These are phyloP conservation scores for Rhagologus leucostigma DNA, from an alignment of 2,113 vertebrate species.

Conservation along the genomic window DNA sequence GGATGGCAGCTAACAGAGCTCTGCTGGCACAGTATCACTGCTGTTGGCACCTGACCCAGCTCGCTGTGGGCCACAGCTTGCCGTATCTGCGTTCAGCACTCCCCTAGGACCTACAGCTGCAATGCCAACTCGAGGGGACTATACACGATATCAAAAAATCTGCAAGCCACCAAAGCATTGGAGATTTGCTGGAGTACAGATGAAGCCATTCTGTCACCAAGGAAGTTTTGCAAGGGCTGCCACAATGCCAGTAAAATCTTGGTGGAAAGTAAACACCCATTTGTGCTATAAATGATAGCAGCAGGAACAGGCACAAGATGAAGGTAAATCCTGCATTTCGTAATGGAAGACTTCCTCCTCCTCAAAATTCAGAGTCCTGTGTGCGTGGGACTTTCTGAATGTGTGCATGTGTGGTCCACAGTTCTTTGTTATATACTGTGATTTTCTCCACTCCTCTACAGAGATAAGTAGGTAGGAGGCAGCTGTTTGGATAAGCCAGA, in stretches of 20 bases:
- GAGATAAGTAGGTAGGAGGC: conserved; percentile 13
- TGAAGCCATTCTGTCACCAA: not conserved
- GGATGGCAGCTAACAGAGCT: not conserved
- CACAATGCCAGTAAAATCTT: not conserved
- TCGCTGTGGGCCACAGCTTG: not conserved
- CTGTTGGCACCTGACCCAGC: not conserved
- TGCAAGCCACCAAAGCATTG: not conserved
- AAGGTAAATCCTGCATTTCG: not conserved
- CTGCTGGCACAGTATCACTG: not conserved
- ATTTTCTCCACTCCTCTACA: not conserved
- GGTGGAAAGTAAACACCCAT: not conserved
- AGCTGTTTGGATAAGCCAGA: conserved; percentile 13
- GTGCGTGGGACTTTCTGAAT: not conserved
- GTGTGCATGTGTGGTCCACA: not conserved
- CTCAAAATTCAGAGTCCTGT: not conserved
- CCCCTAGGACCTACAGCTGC: not conserved
- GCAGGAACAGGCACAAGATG: not conserved
- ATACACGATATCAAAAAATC: fast-evolving
- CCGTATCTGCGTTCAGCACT: not conserved
- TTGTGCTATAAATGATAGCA: not conserved
- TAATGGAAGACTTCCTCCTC: not conserved
- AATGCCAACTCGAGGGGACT: not conserved
- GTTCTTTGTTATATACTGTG: not conserved
- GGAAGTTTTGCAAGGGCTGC: not conserved
- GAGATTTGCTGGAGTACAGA: not conserved